These are phyloP conservation scores for Auanema freiburgensis DNA, from an alignment of 2,888 invertebrate genomes.

Conservation along the genomic window DNA sequence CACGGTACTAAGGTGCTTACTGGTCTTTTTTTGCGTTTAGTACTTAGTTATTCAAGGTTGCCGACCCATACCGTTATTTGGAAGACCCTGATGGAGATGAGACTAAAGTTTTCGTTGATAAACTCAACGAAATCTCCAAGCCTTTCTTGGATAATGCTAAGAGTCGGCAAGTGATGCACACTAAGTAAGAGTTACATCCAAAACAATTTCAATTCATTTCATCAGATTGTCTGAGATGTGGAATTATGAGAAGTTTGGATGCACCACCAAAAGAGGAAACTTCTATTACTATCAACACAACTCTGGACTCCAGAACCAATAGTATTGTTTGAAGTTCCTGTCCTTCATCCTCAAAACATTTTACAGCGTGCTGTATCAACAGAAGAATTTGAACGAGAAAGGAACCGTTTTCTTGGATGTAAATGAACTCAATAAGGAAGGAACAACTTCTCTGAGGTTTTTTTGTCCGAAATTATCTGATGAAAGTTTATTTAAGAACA, in stretches of 20 bases:
- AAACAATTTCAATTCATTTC: not conserved
- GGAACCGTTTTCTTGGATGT: conserved; percentile 85
- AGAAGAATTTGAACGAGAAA: conserved; percentile 78
- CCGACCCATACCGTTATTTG: conserved; percentile 75
- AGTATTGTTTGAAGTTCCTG: conserved; percentile 71
- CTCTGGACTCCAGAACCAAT: conserved; percentile 93
- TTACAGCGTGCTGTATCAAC: conserved; percentile 84
- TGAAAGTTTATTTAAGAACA: conserved; percentile 60
- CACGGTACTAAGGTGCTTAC: conserved; percentile 3
- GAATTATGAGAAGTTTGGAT: conserved; percentile 94
- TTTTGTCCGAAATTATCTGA: not conserved
- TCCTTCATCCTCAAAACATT: no score
- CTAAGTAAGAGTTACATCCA: conserved; percentile 65
- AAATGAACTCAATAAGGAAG: conserved; percentile 86
- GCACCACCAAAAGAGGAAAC: conserved; percentile 80
- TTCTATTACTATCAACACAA: conserved; percentile 90
- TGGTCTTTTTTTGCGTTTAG: no score
- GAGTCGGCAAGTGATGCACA: conserved; percentile 76
- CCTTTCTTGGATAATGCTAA: conserved; percentile 81
- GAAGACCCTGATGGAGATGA: conserved; percentile 92
- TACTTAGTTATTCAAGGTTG: conserved; percentile 4
- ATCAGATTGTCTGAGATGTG: conserved; percentile 80
- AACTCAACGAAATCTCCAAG: conserved; percentile 83
- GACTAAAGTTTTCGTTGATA: conserved; percentile 85
- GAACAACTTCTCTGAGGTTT: conserved; percentile 78